These are phyloP conservation scores for Morpho deidamia DNA, from an alignment of 2,888 invertebrate genomes.

Conservation along the genomic window DNA sequence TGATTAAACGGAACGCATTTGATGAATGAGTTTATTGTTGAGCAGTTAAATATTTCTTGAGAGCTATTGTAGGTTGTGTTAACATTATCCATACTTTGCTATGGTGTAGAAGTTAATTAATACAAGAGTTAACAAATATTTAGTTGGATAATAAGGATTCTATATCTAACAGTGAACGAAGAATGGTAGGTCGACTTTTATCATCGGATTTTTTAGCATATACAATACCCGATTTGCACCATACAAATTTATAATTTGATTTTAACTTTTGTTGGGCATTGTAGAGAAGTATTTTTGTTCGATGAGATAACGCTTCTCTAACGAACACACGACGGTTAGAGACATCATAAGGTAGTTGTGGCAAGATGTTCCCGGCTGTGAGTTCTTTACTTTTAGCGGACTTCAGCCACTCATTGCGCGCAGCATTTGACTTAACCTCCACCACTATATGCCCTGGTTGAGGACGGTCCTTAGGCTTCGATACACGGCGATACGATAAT, in stretches of 20 bases:
- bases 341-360: no score
- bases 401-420: conserved; percentile 20
- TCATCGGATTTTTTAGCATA: conserved; percentile 19
- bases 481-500: no score
- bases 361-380: conserved; percentile 16
- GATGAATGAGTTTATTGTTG: conserved; percentile 5
- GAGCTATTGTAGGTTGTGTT: neutral
- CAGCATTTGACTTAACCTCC: conserved; percentile 18
- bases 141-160: no score
- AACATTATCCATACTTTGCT: neutral
- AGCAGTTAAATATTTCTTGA: conserved; percentile 14
- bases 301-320: conserved; percentile 24
- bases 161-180: no score
- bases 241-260: conserved; percentile 19
- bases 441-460: neutral
- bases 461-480: no score
- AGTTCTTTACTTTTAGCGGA: conserved; percentile 18
- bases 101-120: conserved; percentile 12
- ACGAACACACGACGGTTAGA: conserved; percentile 17
- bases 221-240: conserved; percentile 24
- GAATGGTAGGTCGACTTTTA: no score
- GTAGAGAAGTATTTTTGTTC: conserved; percentile 20
- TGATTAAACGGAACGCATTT: no score
- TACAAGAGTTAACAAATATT: no score
- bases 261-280: conserved; percentile 16